Conservation (phyloP, 2,113 vertebrate genomes). For the Passer domesticus region DNA sequence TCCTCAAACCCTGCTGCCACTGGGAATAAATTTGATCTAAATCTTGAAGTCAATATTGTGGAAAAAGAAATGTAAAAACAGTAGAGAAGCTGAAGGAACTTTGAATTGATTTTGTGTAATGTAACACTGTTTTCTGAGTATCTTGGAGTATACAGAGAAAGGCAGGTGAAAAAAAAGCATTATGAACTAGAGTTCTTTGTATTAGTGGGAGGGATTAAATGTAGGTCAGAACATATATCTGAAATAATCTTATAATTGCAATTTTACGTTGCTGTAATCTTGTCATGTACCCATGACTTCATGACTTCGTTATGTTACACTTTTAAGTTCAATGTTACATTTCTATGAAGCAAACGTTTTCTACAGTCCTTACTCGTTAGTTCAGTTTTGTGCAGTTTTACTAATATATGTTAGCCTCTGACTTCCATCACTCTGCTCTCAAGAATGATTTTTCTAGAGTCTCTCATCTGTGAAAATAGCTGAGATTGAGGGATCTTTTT, state of each 20-base stretch:
- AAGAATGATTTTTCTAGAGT: not conserved
- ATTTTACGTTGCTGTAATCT: not conserved
- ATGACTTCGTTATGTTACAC: not conserved
- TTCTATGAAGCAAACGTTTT: not conserved
- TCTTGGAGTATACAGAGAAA: not conserved
- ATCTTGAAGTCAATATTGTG: not conserved
- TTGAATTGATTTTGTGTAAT: not conserved
- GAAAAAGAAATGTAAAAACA: not conserved
- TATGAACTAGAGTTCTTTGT: not conserved
- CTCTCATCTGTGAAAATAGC: not conserved
- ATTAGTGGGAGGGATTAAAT: not conserved
- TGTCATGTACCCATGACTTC: not conserved
- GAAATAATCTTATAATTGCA: not conserved
- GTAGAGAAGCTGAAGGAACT: not conserved
- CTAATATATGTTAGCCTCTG: not conserved
- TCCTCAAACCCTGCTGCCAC: conserved; percentile 15
- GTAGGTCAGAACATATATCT: not conserved
- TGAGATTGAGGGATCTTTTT: not conserved
- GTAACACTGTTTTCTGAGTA: not conserved
- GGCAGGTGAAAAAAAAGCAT: not conserved
- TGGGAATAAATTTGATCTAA: not conserved
- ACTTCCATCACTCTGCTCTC: not conserved
- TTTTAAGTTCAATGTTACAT: not conserved
- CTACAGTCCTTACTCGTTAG: fast-evolving
- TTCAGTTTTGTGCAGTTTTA: not conserved